phyloP scores from a whole-genome alignment of 2,797 vertebrate species.

The Dipus sagitta region DNA sequence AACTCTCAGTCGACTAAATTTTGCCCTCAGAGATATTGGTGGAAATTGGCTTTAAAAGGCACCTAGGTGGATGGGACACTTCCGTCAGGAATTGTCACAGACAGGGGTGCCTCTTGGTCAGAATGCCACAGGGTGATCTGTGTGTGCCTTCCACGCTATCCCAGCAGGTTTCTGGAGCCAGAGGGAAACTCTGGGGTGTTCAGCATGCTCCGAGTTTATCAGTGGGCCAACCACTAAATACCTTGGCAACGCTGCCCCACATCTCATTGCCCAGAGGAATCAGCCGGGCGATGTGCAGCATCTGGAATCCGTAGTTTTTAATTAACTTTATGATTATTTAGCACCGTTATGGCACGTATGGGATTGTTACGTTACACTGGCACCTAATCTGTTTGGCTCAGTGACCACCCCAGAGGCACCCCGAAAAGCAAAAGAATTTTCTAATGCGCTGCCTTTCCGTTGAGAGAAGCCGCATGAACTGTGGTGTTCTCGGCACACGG shows the following conservation, averaged over 20 bases:
- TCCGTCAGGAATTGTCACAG: slow-evolving; percentile 64
- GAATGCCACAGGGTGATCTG: slow-evolving; percentile 61
- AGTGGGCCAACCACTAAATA: slow-evolving; percentile 81
- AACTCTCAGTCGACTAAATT: background rate
- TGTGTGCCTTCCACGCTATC: slow-evolving; percentile 72
- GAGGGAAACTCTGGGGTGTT: slow-evolving; percentile 71
- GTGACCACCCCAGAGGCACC: slow-evolving; percentile 75
- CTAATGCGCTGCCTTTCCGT: background rate
- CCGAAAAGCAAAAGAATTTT: slow-evolving; percentile 78
- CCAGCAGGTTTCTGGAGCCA: slow-evolving; percentile 82
- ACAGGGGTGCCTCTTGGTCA: slow-evolving; percentile 68
- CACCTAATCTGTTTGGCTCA: slow-evolving; percentile 82
- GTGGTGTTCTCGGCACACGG: background rate
- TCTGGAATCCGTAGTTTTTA: slow-evolving; percentile 89
- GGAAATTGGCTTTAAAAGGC: slow-evolving; percentile 59
- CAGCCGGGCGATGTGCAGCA: slow-evolving; percentile 86
- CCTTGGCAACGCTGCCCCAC: slow-evolving; percentile 83
- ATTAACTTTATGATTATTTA: slow-evolving; percentile 90
- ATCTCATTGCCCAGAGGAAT: slow-evolving; percentile 87
- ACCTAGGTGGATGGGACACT: slow-evolving; percentile 70
- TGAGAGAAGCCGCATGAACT: background rate
- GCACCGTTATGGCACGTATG: slow-evolving; percentile 82
- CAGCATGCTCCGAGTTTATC: slow-evolving; percentile 78
- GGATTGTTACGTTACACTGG: slow-evolving; percentile 83
- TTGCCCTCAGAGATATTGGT: background rate